Evolutionary conservation across 2,888 invertebrate species (phyloP).

Genomic region (Archips xylosteana): DNA sequence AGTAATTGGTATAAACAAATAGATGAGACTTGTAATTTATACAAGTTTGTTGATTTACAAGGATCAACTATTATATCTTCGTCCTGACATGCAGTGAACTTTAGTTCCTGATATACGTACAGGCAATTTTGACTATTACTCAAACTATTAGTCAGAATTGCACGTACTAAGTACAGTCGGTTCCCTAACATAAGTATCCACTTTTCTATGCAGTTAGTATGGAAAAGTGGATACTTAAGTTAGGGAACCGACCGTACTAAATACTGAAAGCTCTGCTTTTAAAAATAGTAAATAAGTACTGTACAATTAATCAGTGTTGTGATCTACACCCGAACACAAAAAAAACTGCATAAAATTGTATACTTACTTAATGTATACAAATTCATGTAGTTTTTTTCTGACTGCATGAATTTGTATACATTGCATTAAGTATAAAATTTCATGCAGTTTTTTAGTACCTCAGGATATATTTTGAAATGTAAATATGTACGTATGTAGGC

Average conservation of each 20-base stretch:
- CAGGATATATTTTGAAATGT: not conserved
- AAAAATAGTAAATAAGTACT: not conserved
- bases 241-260: too few species aligned
- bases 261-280: not conserved
- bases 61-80: not conserved
- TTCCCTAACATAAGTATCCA: too few species aligned
- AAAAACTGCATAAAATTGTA: not conserved
- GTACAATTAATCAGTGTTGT: not conserved
- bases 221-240: too few species aligned
- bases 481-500: conserved; percentile 5
- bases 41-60: not conserved
- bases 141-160: too few species aligned
- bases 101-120: not conserved
- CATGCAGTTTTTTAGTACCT: not conserved
- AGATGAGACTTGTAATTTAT: not conserved
- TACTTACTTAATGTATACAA: not conserved
- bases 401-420: not conserved
- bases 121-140: too few species aligned
- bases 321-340: not conserved
- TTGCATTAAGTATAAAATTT: not conserved
- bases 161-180: too few species aligned
- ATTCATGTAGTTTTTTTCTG: not conserved
- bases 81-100: not conserved
- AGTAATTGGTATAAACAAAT: not conserved
- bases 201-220: too few species aligned